Evolutionary conservation across 2,888 invertebrate species (phyloP).

Genomic region (Aphrophora alni): DNA sequence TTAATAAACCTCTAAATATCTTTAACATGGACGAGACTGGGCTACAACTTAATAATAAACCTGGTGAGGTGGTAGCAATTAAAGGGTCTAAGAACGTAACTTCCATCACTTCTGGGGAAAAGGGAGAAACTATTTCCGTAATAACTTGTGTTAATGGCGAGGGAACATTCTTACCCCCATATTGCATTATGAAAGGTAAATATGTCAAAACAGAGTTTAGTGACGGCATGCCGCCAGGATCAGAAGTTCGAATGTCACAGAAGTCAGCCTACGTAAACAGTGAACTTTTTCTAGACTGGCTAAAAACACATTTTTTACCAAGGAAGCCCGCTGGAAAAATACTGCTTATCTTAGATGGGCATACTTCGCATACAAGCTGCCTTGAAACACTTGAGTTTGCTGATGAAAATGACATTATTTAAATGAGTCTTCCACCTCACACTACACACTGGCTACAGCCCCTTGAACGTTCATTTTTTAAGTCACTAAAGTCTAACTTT

Average conservation of each 20-base stretch:
- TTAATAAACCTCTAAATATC: slow-evolving; percentile 11
- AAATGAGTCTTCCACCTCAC: slow-evolving; percentile 10
- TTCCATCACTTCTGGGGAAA: neutral
- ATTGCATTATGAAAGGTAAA: neutral
- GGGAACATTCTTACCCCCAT: slow-evolving; percentile 9
- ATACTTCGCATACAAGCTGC: slow-evolving; percentile 15
- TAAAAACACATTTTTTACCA: slow-evolving; percentile 7
- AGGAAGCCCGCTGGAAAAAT: slow-evolving; percentile 12
- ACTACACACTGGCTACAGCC: slow-evolving; percentile 9
- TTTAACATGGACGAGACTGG: slow-evolving; percentile 19
- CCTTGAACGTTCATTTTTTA: neutral
- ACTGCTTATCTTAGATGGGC: neutral
- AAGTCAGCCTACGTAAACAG: slow-evolving; percentile 14
- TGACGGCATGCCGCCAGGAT: slow-evolving; percentile 2
- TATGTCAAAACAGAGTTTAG: neutral
- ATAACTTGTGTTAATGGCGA: neutral
- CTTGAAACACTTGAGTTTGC: slow-evolving; percentile 15
- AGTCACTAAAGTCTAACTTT: neutral
- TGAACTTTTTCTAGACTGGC: slow-evolving; percentile 11
- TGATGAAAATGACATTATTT: slow-evolving; percentile 2
- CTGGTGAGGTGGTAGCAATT: neutral
- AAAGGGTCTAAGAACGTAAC: neutral
- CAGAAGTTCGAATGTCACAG: neutral
- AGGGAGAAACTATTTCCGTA: slow-evolving; percentile 11
- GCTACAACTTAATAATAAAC: neutral